Evolutionary conservation across 2,113 vertebrate genomes (phyloP).

Genomic region (Talpa occidentalis): DNA sequence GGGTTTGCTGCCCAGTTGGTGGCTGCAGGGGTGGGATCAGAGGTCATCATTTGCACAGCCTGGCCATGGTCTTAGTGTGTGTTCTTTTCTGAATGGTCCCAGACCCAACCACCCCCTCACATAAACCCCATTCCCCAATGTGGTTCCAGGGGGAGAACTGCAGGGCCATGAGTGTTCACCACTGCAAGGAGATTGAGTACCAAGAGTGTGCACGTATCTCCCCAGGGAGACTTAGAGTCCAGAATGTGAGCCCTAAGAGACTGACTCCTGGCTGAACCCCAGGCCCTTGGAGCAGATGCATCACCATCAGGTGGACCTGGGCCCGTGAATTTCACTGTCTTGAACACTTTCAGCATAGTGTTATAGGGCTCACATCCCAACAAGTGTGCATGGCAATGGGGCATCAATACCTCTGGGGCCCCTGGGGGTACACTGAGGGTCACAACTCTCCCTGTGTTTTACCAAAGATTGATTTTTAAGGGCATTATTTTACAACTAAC

Average conservation of each 20-base stretch:
- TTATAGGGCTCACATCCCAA: not conserved
- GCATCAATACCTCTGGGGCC: not conserved
- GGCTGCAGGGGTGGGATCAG: not conserved
- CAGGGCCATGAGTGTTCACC: too few species aligned
- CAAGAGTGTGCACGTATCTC: not conserved
- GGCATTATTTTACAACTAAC: not conserved
- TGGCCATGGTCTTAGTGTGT: not conserved
- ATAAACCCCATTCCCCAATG: not conserved
- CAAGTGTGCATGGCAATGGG: not conserved
- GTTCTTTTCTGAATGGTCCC: not conserved
- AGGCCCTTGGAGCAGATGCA: not conserved
- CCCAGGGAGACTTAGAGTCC: accelerated
- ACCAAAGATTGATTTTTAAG: not conserved
- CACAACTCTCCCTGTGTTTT: not conserved
- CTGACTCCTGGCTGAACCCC: not conserved
- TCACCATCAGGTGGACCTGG: not conserved
- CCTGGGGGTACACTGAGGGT: too few species aligned
- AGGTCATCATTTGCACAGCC: not conserved
- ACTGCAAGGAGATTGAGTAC: not conserved
- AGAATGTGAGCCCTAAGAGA: too few species aligned
- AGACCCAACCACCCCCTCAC: not conserved
- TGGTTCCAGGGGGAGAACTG: too few species aligned
- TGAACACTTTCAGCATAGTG: too few species aligned
- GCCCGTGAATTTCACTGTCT: too few species aligned
- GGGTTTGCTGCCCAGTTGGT: not conserved